Conservation (phyloP, 2,113 vertebrate species). For the Potamarius usumacintae region DNA sequence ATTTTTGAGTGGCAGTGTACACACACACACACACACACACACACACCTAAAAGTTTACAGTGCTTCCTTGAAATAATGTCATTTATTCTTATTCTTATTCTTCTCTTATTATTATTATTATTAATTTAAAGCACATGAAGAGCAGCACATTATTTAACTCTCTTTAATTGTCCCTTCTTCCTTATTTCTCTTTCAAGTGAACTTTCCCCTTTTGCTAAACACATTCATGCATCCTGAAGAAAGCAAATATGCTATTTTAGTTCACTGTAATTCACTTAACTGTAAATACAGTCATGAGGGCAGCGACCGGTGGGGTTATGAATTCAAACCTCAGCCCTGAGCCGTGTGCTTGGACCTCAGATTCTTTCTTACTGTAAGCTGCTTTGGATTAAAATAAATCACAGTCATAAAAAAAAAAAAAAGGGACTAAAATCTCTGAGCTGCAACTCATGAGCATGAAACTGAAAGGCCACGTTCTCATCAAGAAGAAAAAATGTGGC, state of each 20-base stretch:
- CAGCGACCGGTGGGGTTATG: neutral
- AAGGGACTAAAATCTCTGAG: neutral
- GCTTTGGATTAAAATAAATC: too few species aligned
- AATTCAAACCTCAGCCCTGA: neutral
- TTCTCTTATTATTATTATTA: too few species aligned
- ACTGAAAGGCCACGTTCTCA: slow-evolving; percentile 3
- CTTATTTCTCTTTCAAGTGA: neutral
- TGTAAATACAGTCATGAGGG: neutral
- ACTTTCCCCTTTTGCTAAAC: neutral
- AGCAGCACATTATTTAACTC: neutral
- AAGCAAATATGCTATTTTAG: neutral
- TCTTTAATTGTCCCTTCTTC: neutral
- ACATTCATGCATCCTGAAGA: neutral
- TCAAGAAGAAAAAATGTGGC: neutral
- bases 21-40: neutral
- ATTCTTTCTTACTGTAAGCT: neutral
- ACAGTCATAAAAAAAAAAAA: neutral
- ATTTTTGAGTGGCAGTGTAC: neutral
- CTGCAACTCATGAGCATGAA: neutral
- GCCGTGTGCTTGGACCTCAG: neutral
- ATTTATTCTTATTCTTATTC: too few species aligned
- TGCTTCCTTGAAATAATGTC: neutral
- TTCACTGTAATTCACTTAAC: neutral
- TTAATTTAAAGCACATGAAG: neutral
- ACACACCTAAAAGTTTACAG: neutral